Conservation (phyloP, 2,797 vertebrate species). For the Xerus rutilus region DNA sequence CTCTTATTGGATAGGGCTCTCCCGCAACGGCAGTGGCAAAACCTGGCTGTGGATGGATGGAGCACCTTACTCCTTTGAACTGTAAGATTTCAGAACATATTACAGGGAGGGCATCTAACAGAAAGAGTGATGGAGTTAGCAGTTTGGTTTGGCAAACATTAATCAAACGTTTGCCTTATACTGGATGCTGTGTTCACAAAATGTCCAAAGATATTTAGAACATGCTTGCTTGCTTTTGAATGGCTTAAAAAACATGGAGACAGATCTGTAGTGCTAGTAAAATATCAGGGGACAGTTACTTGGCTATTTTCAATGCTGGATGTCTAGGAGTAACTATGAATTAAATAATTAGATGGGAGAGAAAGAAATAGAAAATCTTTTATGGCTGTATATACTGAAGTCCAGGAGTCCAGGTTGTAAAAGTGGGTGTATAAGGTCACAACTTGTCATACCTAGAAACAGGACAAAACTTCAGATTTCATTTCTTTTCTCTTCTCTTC, state of each 20-base stretch:
- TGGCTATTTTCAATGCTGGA: not conserved
- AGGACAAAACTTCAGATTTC: not conserved
- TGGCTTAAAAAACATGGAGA: not conserved
- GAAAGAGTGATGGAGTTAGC: not conserved
- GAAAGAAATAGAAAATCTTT: not conserved
- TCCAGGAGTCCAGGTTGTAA: not conserved
- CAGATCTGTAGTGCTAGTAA: not conserved
- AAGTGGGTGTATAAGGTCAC: not conserved
- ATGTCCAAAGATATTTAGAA: not conserved
- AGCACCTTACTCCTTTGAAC: slow-evolving; percentile 55
- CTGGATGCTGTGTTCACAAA: not conserved
- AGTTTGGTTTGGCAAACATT: not conserved
- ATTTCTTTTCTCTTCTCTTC: too few species aligned
- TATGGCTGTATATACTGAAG: not conserved
- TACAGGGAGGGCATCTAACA: not conserved
- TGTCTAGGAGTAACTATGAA: not conserved
- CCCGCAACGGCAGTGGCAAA: slow-evolving; percentile 64
- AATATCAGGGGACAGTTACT: not conserved
- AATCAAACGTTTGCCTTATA: not conserved
- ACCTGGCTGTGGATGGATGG: slow-evolving; percentile 81
- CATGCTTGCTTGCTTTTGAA: not conserved
- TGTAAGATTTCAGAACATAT: slow-evolving; percentile 70
- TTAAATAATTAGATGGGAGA: not conserved
- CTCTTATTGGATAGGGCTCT: slow-evolving; percentile 84
- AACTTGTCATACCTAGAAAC: not conserved